Evolutionary conservation across 2,797 vertebrate genomes (phyloP).

Genomic region (Crax fasciolata): DNA sequence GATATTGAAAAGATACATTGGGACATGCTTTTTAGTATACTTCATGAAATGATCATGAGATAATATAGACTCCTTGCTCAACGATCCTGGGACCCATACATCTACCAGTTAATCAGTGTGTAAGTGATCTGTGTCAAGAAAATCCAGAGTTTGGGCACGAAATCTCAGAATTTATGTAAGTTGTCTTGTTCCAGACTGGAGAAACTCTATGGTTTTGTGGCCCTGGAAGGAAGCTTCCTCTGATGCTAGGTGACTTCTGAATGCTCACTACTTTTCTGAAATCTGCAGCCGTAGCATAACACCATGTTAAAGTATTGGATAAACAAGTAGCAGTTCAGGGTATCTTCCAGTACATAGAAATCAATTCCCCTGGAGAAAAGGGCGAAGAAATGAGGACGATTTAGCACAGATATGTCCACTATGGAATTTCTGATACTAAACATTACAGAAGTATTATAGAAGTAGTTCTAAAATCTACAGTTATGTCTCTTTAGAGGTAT

Average conservation of each 20-base stretch:
- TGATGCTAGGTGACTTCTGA: not conserved
- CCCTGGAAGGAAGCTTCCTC: not conserved
- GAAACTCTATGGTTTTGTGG: not conserved
- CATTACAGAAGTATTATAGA: not conserved
- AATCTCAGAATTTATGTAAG: not conserved
- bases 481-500: not conserved
- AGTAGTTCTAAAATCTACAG: not conserved
- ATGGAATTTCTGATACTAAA: not conserved
- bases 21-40: not conserved
- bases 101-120: not conserved
- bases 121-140: not conserved
- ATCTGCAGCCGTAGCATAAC: not conserved
- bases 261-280: not conserved
- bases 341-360: not conserved
- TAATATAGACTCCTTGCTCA: rapidly evolving
- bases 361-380: not conserved
- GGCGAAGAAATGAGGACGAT: not conserved
- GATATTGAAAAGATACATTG: not conserved
- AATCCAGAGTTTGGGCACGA: not conserved
- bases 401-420: rapidly evolving
- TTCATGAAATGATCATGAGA: not conserved
- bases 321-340: not conserved
- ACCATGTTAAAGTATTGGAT: not conserved
- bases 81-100: not conserved
- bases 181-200: not conserved